phyloP scores from a whole-genome alignment of 2,888 invertebrate species.

The Phortica magna region DNA sequence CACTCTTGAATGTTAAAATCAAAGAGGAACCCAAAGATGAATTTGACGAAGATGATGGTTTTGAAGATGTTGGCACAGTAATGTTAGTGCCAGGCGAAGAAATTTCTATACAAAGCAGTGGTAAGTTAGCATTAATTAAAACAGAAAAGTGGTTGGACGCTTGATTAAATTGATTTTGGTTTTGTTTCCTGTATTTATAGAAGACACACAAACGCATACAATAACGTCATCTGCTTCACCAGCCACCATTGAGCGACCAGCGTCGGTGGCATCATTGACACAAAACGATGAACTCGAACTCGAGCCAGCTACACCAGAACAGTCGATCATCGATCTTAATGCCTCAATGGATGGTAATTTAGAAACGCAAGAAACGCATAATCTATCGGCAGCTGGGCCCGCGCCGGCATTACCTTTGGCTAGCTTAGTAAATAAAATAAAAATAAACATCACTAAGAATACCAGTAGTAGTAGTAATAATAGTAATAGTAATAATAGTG shows the following conservation, averaged over 20 bases:
- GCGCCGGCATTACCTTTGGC: conserved; percentile 75
- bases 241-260: conserved; percentile 77
- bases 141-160: not conserved
- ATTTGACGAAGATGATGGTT: conserved; percentile 79
- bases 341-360: conserved; percentile 87
- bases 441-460: conserved; percentile 90
- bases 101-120: conserved; percentile 73
- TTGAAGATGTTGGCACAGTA: conserved; percentile 78
- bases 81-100: conserved; percentile 73
- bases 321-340: conserved; percentile 55
- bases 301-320: conserved; percentile 32
- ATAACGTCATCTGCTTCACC: conserved; percentile 72
- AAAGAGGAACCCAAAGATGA: conserved; percentile 86
- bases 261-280: conserved; percentile 74
- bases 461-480: conserved; percentile 76
- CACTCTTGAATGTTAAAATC: conserved; percentile 80
- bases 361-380: conserved; percentile 81
- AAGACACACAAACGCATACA: conserved; percentile 75
- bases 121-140: not conserved
- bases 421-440: conserved; percentile 82
- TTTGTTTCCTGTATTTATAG: conserved; percentile 45
- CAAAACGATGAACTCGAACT: conserved; percentile 51
- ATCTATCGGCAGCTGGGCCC: conserved; percentile 76
- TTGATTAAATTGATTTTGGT: not conserved
- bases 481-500: conserved; percentile 74